Evolutionary conservation across 2,797 vertebrate species (phyloP), one percentile per base, ranked within the genome.

Genomic region (Telmatherina bonti): DNA sequence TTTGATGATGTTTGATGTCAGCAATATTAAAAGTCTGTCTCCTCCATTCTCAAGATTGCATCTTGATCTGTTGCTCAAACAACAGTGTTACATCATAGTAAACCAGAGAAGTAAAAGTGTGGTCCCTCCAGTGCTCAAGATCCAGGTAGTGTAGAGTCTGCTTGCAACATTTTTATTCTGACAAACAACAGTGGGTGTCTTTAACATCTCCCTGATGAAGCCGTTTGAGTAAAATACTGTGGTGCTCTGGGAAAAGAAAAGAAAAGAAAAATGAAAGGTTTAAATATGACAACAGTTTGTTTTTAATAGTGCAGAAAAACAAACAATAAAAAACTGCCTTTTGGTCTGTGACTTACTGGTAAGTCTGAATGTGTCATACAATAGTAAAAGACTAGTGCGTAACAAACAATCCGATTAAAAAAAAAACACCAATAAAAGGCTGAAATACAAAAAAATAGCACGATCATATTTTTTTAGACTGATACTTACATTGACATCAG

Each of bases 401-500:
- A 6, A 33, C 5, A 31, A 33, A 33, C 33, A 33, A 8, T 33
- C 9, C 7, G 30, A 31, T 31, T 3, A 47, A 49, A 49, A 16
- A 11, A 43, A 29, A 2, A 18, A 18, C 1, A n/a, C 10, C 6
- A 16, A 36, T 11, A 36, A 12, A 41, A 27, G n/a, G 27, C 1
- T 43, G 9, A n/a, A n/a, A 22, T 6, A 47, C 7, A 62, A 9
- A 62, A 1, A 62, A 6, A 2, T 26, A 6, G n/a, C 18, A 26
- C 15, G 5, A 24, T 29, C 56, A 8, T 12, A 24, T 5, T 52
- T 9, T n/a, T 47, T n/a, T 24, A 49, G 1, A 45, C 1, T 66
- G 31, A 26, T 29, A 85, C 93, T 87, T 87, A 94, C 94, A 1
- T 68, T 0, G 0, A 10, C 1, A 47, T 68, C 33, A 0, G 0